These are phyloP conservation scores for Drosophila greeni DNA, from an alignment of 2,888 invertebrate genomes.

Conservation along the genomic window DNA sequence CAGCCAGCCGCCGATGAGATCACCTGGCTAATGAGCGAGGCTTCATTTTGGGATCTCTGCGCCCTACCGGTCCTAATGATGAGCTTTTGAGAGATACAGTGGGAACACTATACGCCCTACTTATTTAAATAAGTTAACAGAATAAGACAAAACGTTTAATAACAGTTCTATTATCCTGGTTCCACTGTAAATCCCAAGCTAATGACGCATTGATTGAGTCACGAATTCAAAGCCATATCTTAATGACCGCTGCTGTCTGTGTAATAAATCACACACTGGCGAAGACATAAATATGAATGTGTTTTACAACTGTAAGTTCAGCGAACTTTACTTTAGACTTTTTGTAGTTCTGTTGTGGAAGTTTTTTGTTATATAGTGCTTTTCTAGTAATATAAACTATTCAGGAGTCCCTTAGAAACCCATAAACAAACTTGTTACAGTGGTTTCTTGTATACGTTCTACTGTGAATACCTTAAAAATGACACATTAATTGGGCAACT, in stretches of 20 bases:
- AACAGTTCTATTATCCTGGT: neutral
- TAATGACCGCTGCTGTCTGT: neutral
- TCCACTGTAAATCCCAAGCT: neutral
- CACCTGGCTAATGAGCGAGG: conserved; percentile 24
- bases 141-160: no score
- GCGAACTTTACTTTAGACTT: neutral
- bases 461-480: conserved; percentile 33
- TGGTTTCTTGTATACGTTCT: neutral
- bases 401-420: neutral
- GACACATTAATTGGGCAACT: conserved; percentile 34
- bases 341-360: neutral
- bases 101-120: neutral
- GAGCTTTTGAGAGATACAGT: neutral
- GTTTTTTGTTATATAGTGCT: neutral
- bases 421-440: neutral
- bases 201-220: conserved; percentile 4
- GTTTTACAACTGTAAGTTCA: neutral
- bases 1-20: conserved; percentile 27
- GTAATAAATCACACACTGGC: conserved; percentile 7
- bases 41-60: conserved; percentile 5
- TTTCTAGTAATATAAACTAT: neutral
- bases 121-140: neutral
- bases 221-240: conserved; percentile 5
- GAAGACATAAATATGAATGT: conserved; percentile 5
- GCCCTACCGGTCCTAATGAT: conserved; percentile 7